Evolutionary conservation across 92 coral and sea anemone genomes (phyloP).

Genomic region (Epizoanthus stellaris): DNA sequence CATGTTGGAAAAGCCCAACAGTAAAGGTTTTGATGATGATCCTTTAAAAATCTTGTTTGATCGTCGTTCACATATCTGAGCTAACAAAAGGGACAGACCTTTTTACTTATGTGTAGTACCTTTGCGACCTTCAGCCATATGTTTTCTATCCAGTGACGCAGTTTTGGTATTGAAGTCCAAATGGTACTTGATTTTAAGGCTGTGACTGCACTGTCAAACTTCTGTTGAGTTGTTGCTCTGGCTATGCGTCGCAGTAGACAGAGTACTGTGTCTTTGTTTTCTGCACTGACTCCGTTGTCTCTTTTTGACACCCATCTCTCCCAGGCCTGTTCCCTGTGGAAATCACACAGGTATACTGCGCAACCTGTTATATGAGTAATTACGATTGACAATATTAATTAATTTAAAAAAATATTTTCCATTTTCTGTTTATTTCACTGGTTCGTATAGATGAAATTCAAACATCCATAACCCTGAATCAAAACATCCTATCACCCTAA

Average conservation of each 20-base stretch:
- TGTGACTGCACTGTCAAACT: constrained; percentile 4
- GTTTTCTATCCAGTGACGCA: constrained; percentile 32
- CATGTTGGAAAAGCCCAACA: no score
- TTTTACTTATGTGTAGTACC: no score
- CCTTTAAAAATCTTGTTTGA: no score
- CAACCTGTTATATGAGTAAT: constrained; percentile 14
- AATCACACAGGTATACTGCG: constrained; percentile 57
- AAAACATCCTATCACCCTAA: no score
- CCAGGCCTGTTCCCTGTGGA: constrained; percentile 66
- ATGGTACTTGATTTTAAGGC: constrained; percentile 17
- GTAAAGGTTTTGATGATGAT: no score
- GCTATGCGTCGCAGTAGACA: constrained; percentile 22
- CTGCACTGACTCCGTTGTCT: constrained; percentile 26
- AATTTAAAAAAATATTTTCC: no score
- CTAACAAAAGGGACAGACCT: no score
- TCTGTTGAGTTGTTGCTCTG: not conserved
- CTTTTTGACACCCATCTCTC: constrained; percentile 45
- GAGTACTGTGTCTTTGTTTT: constrained; percentile 10
- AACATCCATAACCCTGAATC: no score
- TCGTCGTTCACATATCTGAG: no score
- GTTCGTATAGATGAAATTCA: no score
- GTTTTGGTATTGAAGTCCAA: constrained; percentile 25
- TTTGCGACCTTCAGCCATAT: constrained; percentile 28
- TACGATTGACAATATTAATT: no score
- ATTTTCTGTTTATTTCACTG: no score